phyloP scores from a whole-genome alignment of 2,888 invertebrate genomes.

The Tridacna gigas region DNA sequence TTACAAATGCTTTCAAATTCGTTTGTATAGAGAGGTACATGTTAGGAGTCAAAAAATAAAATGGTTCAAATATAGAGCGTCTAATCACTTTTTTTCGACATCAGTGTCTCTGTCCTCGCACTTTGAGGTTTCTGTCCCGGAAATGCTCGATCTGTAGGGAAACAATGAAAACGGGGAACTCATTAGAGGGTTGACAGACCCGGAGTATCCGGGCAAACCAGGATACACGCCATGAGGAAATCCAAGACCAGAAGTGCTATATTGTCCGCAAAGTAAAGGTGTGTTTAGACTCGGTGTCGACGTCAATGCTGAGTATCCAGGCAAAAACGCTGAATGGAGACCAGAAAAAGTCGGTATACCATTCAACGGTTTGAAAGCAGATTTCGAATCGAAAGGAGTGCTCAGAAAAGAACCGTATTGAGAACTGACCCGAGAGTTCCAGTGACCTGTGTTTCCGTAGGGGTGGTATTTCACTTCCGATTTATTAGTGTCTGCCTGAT shows the following conservation, averaged over 20 bases:
- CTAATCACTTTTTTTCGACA: slow-evolving; percentile 36
- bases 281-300: slow-evolving; percentile 60
- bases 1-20: too few relatives aligned
- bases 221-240: slow-evolving; percentile 58
- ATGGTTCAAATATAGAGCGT: not conserved
- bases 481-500: slow-evolving; percentile 40
- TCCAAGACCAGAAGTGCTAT: slow-evolving; percentile 45
- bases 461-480: slow-evolving; percentile 61
- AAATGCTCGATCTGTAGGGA: slow-evolving; percentile 65
- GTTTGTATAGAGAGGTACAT: too few relatives aligned
- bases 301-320: slow-evolving; percentile 59
- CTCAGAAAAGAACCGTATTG: slow-evolving; percentile 56
- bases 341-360: slow-evolving; percentile 64
- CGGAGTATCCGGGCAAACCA: slow-evolving; percentile 53
- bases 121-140: slow-evolving; percentile 5
- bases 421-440: slow-evolving; percentile 61
- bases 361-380: slow-evolving; percentile 84
- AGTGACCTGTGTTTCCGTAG: slow-evolving; percentile 57
- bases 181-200: slow-evolving; percentile 68
- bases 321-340: slow-evolving; percentile 81
- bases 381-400: slow-evolving; percentile 76
- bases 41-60: not conserved
- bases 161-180: slow-evolving; percentile 73
- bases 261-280: slow-evolving; percentile 62
- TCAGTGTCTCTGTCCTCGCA: slow-evolving; percentile 29